phyloP scores from a whole-genome alignment of 2,113 vertebrate genomes.

The Hydrolagus affinis region DNA sequence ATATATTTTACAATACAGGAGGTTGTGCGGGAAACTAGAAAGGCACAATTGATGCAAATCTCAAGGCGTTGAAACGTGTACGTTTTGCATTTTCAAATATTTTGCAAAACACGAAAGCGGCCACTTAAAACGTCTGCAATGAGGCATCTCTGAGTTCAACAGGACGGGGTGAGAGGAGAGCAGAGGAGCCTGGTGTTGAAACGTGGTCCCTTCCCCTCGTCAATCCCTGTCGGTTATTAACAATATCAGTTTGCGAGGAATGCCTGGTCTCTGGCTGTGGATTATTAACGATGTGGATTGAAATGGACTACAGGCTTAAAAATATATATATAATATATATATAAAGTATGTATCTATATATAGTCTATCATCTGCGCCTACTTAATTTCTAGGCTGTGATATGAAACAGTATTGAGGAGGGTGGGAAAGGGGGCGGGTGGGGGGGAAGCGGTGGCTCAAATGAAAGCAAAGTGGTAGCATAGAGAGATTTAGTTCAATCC shows the following conservation, averaged over 20 bases:
- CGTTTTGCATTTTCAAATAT: not conserved
- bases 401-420: not conserved
- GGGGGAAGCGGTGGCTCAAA: not conserved
- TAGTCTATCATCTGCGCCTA: too few relatives aligned
- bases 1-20: too few relatives aligned
- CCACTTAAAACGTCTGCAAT: too few relatives aligned
- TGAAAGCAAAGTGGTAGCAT: too few relatives aligned
- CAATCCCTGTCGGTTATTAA: constrained; percentile 39
- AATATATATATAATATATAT: too few relatives aligned
- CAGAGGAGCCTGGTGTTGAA: not conserved
- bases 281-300: constrained; percentile 31
- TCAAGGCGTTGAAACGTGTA: not conserved
- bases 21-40: too few relatives aligned
- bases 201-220: constrained; percentile 37
- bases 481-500: not conserved
- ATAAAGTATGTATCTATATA: too few relatives aligned
- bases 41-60: not conserved
- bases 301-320: constrained; percentile 32
- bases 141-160: not conserved
- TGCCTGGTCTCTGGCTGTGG: constrained; percentile 45
- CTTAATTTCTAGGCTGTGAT: not conserved
- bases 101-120: not conserved
- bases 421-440: not conserved
- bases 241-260: constrained; percentile 44
- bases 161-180: not conserved